Percentiles rank a stretch among this genome's conserved stretches.
Evolutionary conservation across 2,113 vertebrate genomes (phyloP).

Genomic region (Xenopus laevis): DNA sequence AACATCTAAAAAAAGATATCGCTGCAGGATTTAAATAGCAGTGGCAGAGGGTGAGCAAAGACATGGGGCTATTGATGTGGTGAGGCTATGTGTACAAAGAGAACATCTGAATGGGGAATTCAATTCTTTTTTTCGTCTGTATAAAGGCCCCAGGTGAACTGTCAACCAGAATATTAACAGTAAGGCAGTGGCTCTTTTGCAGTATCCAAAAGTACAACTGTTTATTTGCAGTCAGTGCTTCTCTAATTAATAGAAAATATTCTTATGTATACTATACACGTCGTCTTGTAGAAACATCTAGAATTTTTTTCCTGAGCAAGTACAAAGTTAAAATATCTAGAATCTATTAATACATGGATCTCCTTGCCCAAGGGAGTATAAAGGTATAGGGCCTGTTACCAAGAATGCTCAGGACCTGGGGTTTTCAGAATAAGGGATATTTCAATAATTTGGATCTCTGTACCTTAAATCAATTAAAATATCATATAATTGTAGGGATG

Average conservation of each 20-base stretch:
- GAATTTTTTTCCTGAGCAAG: too few species aligned
- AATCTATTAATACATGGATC: too few species aligned
- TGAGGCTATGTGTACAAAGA: constrained; percentile 3
- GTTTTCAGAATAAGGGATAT: too few species aligned
- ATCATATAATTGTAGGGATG: too few species aligned
- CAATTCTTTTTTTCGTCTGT: constrained; percentile 4
- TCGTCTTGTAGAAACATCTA: not conserved
- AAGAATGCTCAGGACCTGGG: too few species aligned
- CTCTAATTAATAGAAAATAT: not conserved
- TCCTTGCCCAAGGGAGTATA: too few species aligned
- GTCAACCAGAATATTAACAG: constrained; percentile 9
- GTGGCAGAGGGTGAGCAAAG: constrained; percentile 6
- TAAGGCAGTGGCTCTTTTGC: constrained; percentile 9
- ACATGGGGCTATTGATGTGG: constrained; percentile 10
- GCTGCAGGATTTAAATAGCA: constrained; percentile 10
- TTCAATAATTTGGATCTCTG: too few species aligned
- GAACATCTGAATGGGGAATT: constrained; percentile 19
- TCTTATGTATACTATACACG: not conserved
- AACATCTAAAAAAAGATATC: constrained; percentile 13
- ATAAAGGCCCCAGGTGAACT: constrained; percentile 17
- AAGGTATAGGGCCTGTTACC: too few species aligned
- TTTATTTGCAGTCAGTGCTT: not conserved
- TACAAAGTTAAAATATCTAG: too few species aligned
- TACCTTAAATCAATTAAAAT: too few species aligned
- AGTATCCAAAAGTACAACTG: constrained; percentile 4